Conservation (phyloP, 2,888 invertebrate species). For the Ectemnius continuus region DNA sequence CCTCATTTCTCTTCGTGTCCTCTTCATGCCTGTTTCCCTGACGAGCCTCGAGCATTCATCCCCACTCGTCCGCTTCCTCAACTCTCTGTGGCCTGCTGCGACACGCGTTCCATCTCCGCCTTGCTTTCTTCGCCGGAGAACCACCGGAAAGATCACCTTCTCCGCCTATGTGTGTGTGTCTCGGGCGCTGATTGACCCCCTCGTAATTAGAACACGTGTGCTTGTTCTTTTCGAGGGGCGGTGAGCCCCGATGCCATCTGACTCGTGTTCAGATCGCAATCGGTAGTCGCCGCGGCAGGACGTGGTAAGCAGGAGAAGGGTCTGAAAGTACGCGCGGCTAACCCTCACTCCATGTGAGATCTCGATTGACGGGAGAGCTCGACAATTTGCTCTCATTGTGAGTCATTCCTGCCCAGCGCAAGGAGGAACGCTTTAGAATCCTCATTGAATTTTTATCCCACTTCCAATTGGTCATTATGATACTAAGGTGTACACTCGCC, state of each 20-base stretch:
- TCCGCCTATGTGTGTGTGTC: constrained; percentile 18
- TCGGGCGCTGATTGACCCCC: constrained; percentile 48
- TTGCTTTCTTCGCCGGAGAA: constrained; percentile 36
- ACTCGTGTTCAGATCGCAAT: constrained; percentile 47
- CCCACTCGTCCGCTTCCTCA: constrained; percentile 54
- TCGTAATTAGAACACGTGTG: constrained; percentile 59
- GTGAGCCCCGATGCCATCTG: constrained; percentile 25
- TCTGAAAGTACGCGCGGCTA: neutral
- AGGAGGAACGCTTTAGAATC: no score
- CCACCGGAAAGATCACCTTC: constrained; percentile 51
- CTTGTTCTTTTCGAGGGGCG: constrained; percentile 35
- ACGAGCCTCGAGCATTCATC: constrained; percentile 60
- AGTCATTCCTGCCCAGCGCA: no score
- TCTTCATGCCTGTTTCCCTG: constrained; percentile 52
- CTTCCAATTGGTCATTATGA: no score
- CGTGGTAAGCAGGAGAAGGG: neutral
- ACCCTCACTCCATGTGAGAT: no score
- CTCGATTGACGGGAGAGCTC: no score
- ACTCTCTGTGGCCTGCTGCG: constrained; percentile 55
- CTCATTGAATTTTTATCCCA: no score
- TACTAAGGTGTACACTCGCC: no score
- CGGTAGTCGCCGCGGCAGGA: neutral
- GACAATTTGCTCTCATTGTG: no score
- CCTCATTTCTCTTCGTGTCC: constrained; percentile 26
- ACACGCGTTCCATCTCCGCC: constrained; percentile 58